Evolutionary conservation across 1,140 invertebrate genomes (phyloP).

Genomic region (Drosophila saltans): DNA sequence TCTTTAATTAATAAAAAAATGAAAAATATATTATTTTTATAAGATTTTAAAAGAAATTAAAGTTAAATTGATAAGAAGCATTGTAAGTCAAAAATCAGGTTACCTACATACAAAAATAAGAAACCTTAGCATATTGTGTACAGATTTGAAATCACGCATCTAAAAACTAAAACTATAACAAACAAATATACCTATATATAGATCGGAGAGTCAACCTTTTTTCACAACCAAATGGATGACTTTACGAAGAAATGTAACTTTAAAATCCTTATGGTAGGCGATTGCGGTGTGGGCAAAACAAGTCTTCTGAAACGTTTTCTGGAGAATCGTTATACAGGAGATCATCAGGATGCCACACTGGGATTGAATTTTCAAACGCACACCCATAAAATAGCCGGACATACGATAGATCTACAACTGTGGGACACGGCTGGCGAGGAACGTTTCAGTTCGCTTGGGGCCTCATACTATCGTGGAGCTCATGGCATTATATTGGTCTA

Average conservation of each 20-base stretch:
- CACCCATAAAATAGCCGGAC: slow-evolving; percentile 31
- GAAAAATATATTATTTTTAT: too few species aligned
- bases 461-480: slow-evolving; percentile 26
- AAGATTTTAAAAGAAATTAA: too few species aligned
- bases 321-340: slow-evolving; percentile 12
- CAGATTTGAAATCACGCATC: too few species aligned
- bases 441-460: slow-evolving; percentile 33
- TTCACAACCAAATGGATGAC: background rate
- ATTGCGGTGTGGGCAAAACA: slow-evolving; percentile 48
- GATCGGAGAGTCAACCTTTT: background rate
- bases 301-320: slow-evolving; percentile 38
- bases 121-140: too few species aligned
- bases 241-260: slow-evolving; percentile 8
- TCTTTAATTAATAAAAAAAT: too few species aligned
- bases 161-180: background rate
- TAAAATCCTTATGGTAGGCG: slow-evolving; percentile 52
- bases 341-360: slow-evolving; percentile 22
- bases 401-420: slow-evolving; percentile 27
- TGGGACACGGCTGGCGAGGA: slow-evolving; percentile 58
- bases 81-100: too few species aligned
- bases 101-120: too few species aligned
- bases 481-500: slow-evolving; percentile 52
- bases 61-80: too few species aligned
- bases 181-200: background rate
- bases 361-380: slow-evolving; percentile 35